Evolutionary conservation across 92 coral and sea anemone species (phyloP), one percentile per base, ranked within the genome.

Genomic region (Pocillopora meandrina): DNA sequence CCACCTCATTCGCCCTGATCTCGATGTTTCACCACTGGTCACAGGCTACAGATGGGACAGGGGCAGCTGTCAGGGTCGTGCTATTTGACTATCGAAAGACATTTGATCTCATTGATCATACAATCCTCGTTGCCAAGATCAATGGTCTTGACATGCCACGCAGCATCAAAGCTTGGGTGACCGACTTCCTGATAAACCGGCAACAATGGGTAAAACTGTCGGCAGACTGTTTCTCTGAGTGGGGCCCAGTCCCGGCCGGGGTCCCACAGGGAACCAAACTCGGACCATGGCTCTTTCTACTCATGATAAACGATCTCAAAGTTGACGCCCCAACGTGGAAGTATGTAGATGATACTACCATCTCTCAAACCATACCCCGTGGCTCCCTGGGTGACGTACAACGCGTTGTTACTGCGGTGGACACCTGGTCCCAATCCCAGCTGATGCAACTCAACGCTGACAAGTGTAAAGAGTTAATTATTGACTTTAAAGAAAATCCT

Each of bases 21-120:
- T 42, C 49, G 49, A 42, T 42, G 49, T 42, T 42, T 42, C 49
- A 42, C 49, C 49, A 42, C 49, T 42, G 49, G 49, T 42, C 49
- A 42, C 49, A 42, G 7, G 49, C 66, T 20, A 82, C 72, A n/a
- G 69, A 82, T 49, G 86, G 77, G 19, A 82, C 20, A 14, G 79
- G 79, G 10, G 68, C 86, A 56, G 49, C 86, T 20, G 84, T 80
- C 5, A 80, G 84, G 34, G 61, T 47, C 15, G 34, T 73, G 60
- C 36, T 73, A 42, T 42, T 42, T 69, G 74, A 69, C 16, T 23
- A 31, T 9, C 36, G 47, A 7, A 36, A 72, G 58, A 61, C 78
- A 35, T 74, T 74, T 57, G 79, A 74, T 59, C 56, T 52, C 23
- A 74, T 52, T 36, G 64, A 74, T 74, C 79, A 56, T 56, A 74